Evolutionary conservation across 2,888 invertebrate species (phyloP).

Genomic region (Volucella zonaria): DNA sequence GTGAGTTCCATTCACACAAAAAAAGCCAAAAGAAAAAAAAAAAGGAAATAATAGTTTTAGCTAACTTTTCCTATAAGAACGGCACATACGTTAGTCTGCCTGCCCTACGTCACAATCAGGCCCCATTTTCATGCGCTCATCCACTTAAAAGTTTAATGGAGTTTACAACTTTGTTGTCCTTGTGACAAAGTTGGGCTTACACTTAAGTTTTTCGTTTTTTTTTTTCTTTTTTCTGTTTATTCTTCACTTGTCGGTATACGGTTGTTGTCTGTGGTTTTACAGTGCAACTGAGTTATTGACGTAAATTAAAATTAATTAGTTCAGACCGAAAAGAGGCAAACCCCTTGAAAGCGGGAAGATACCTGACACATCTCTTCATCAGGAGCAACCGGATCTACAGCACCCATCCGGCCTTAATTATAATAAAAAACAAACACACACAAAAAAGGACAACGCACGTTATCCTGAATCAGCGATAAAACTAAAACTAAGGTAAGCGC

Average conservation of each 20-base stretch:
- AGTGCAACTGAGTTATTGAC: constrained; percentile 36
- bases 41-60: constrained; percentile 17
- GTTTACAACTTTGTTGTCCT: constrained; percentile 67
- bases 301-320: constrained; percentile 64
- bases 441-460: constrained; percentile 37
- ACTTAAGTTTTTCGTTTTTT: constrained; percentile 12
- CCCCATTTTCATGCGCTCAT: constrained; percentile 15
- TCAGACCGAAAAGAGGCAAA: constrained; percentile 37
- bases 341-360: background rate
- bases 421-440: background rate
- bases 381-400: constrained; percentile 22
- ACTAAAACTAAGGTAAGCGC: constrained; percentile 68
- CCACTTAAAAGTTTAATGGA: constrained; percentile 68
- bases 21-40: too few relatives aligned
- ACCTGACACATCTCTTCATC: constrained; percentile 33
- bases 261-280: constrained; percentile 13
- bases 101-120: background rate
- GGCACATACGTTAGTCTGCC: too few relatives aligned
- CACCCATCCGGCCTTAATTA: background rate
- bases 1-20: constrained; percentile 17
- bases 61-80: too few relatives aligned
- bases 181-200: constrained; percentile 61
- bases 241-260: background rate
- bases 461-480: constrained; percentile 68
- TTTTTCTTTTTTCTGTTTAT: background rate